A percentile compares a stretch with the other conserved stretches of the same genome.
Conservation (phyloP, 2,888 invertebrate genomes). For the Oasisia sp. region DNA sequence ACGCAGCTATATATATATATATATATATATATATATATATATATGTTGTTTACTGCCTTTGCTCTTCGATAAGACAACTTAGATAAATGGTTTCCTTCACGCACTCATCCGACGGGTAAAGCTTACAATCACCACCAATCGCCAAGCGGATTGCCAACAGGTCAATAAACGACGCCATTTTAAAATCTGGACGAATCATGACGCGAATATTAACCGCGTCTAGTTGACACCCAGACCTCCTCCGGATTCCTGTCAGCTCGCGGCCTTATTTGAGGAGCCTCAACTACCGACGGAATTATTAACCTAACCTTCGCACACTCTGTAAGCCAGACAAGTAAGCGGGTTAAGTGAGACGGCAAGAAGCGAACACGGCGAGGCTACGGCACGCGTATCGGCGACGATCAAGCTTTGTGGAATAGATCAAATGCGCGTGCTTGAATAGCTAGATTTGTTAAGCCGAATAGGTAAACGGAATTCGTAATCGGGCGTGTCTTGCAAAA, state of each 20-base stretch:
- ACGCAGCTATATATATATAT: not conserved
- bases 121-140: not conserved
- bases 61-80: too few species aligned
- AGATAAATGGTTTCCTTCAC: too few species aligned
- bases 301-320: not conserved
- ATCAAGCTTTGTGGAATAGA: not conserved
- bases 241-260: not conserved
- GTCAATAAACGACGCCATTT: conserved; percentile 1
- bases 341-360: not conserved
- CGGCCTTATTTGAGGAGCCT: not conserved
- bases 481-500: not conserved
- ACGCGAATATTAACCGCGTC: not conserved
- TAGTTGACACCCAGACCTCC: not conserved
- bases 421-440: not conserved
- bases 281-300: not conserved
- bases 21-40: not conserved
- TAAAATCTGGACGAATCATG: not conserved
- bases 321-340: not conserved
- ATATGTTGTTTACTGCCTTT: too few species aligned
- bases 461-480: not conserved
- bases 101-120: too few species aligned
- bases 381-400: not conserved
- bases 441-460: not conserved
- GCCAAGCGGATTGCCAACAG: not conserved
- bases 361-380: not conserved